Conservation (phyloP, 1,140 invertebrate genomes). For the Solen grandis region DNA sequence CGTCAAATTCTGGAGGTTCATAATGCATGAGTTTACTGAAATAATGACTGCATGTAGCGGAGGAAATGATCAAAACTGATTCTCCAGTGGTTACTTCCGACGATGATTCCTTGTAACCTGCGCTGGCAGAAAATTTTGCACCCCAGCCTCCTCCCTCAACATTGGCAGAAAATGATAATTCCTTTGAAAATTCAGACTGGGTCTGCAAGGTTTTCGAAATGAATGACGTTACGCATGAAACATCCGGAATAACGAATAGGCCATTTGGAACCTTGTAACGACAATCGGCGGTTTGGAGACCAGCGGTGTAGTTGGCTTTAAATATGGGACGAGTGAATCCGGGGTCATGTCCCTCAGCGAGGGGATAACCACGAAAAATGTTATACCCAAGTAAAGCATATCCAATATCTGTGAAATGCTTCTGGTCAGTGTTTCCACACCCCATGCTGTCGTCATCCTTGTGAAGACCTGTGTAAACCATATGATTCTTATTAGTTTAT, state of each 20-base stretch:
- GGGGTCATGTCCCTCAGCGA: slow-evolving; percentile 21
- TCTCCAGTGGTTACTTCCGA: not conserved
- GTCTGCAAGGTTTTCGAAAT: not conserved
- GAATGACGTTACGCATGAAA: slow-evolving; percentile 13
- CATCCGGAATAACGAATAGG: slow-evolving; percentile 5
- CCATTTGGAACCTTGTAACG: slow-evolving; percentile 2
- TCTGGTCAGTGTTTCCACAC: no score
- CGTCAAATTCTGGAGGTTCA: no score
- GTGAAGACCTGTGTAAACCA: no score
- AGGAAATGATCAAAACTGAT: not conserved
- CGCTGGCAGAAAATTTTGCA: no score
- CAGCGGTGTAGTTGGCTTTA: slow-evolving; percentile 12
- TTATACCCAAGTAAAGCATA: no score
- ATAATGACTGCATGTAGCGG: not conserved
- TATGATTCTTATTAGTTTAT: no score
- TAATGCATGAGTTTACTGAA: not conserved
- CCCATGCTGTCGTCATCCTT: no score
- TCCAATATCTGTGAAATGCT: slow-evolving; percentile 12
- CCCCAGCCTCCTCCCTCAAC: no score
- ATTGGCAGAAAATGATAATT: slow-evolving; percentile 13
- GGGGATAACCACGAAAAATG: slow-evolving; percentile 16
- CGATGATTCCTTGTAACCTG: not conserved
- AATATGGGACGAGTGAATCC: slow-evolving; percentile 36
- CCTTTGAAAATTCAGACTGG: not conserved
- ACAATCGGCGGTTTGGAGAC: slow-evolving; percentile 1